Conservation (phyloP, 1,140 invertebrate species). For the Hyphantria cunea region DNA sequence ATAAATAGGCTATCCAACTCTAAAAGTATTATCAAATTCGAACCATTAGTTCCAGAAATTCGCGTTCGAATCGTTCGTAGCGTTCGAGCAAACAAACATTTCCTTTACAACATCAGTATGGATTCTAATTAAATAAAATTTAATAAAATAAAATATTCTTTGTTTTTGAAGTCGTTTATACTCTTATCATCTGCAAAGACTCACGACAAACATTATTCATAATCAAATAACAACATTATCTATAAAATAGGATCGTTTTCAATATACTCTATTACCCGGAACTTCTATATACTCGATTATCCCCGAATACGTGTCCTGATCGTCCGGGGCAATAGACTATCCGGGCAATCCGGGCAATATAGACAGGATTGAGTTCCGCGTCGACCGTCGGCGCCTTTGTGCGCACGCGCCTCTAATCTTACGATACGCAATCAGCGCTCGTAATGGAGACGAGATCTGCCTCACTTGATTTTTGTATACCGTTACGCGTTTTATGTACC, state of each 20-base stretch:
- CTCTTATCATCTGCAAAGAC: no score
- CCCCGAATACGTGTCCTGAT: not conserved
- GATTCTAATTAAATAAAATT: no score
- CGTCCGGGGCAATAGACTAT: not conserved
- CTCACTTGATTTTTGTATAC: constrained; percentile 8
- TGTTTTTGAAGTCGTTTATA: no score
- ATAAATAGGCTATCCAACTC: no score
- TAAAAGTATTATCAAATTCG: no score
- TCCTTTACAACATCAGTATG: no score
- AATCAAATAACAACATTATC: not conserved
- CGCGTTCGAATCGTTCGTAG: no score
- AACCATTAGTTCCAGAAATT: no score
- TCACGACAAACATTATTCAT: no score
- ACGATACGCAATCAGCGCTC: constrained; percentile 3
- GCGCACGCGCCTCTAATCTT: constrained; percentile 4
- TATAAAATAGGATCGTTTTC: not conserved
- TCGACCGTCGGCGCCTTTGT: not conserved
- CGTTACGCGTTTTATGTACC: constrained; percentile 5
- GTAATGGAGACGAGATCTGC: constrained; percentile 4
- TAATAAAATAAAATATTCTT: no score
- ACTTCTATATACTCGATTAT: not conserved
- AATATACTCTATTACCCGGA: constrained; percentile 2
- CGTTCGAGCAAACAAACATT: no score
- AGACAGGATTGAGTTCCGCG: constrained; percentile 3
- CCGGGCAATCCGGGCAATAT: not conserved